Conservation (phyloP, 2,113 vertebrate genomes). For the Falco punctatus region DNA sequence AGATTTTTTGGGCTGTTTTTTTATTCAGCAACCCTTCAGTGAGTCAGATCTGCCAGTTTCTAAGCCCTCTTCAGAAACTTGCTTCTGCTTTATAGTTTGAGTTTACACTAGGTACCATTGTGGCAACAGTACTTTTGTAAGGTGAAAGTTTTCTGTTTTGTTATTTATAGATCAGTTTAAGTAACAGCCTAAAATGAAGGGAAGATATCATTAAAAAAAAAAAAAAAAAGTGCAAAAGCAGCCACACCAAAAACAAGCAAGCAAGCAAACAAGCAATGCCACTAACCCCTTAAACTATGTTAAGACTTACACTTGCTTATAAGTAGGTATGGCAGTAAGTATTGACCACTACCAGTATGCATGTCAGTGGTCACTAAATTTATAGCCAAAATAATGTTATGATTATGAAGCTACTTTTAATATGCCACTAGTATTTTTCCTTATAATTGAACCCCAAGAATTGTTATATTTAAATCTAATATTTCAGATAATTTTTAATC, state of each 20-base stretch:
- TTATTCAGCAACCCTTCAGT: neutral
- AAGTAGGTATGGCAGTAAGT: neutral
- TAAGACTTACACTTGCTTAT: neutral
- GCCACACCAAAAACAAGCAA: neutral
- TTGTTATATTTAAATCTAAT: neutral
- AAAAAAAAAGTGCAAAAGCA: neutral
- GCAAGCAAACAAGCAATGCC: accelerated
- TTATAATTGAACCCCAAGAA: neutral
- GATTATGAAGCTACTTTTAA: neutral
- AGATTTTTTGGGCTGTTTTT: neutral
- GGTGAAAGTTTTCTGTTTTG: neutral
- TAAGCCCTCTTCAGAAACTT: neutral
- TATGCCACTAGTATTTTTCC: neutral
- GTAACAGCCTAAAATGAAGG: neutral
- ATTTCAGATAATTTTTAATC: neutral
- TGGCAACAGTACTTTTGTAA: neutral
- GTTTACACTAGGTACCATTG: neutral
- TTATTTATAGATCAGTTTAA: neutral
- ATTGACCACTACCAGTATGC: neutral
- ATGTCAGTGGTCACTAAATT: accelerated
- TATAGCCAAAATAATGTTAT: neutral
- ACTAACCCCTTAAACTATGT: neutral
- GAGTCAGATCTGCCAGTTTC: neutral
- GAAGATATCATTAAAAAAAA: neutral
- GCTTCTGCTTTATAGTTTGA: neutral